These are phyloP conservation scores for Argya squamiceps DNA, from an alignment of 2,797 vertebrate species.

Conservation along the genomic window DNA sequence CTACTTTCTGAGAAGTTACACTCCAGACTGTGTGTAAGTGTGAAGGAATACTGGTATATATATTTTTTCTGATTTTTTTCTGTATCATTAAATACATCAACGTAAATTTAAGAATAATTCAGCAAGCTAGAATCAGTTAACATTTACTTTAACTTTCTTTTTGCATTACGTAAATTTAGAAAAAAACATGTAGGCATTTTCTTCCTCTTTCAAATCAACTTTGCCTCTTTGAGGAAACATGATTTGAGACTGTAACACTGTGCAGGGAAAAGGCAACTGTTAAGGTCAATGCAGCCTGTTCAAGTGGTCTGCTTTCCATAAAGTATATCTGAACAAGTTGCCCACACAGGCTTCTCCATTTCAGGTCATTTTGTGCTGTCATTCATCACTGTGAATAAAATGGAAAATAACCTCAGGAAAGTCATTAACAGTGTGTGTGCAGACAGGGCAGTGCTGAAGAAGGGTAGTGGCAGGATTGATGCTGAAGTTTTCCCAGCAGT, in stretches of 20 bases:
- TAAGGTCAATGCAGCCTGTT: background rate
- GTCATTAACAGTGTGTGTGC: background rate
- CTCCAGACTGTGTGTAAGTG: background rate
- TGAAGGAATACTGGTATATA: background rate
- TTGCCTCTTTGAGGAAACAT: background rate
- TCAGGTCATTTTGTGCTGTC: background rate
- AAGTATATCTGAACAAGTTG: background rate
- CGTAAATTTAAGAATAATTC: background rate
- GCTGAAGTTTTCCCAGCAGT: background rate
- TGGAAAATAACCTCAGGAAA: background rate
- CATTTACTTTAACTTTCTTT: background rate
- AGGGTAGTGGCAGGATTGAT: fast-evolving
- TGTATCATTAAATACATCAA: background rate
- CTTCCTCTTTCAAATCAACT: background rate
- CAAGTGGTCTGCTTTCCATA: background rate
- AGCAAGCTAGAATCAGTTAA: background rate
- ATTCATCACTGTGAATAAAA: background rate
- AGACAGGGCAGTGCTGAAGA: background rate
- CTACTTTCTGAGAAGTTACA: background rate
- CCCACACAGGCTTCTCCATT: background rate
- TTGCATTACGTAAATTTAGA: background rate
- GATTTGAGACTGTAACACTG: background rate
- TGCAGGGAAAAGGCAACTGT: background rate
- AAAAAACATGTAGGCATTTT: background rate
- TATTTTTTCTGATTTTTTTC: background rate